Base-by-base conservation (phyloP, 2,888 invertebrate species). In the Tortrix viridana region DNA sequence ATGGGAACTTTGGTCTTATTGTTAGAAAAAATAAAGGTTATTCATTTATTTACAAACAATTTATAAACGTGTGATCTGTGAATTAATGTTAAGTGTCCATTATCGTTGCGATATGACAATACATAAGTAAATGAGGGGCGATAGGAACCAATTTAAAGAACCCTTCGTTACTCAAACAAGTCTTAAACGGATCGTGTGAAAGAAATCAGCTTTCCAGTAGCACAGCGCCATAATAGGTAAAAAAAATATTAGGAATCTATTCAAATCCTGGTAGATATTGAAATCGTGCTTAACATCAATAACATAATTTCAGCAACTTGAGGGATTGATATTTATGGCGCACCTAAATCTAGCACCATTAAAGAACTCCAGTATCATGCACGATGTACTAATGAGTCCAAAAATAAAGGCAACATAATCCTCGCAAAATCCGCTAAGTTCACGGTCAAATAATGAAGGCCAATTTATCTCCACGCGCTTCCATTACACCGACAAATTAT, bases 401-500 rank as follows among this genome's bases (percentile, higher is more conserved):
- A 9, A 47, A 55, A 59, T 61, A 76, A 68, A 74, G 73, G 76
- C 73, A 75, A 77, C 74, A 69, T 72, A 73, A 68, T 71, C 70
- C 73, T 74, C 76, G 72, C 74, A 76, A 60, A 60, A 66, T 54
- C 65, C 69, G 44, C 65, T 56, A 71, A 77, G 81, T 82, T 85
- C 83, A 86, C 81, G 84, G 86, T 47, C 76, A 67, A 62, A 63
- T 70, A 68, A 71, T 58, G 74, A 68, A 76, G 65, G 74, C 73
- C 76, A 80, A 86, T 86, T 84, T 82, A 79, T 85, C 78, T 81
- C 72, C 60, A 67, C 77, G 71, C 75, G 71, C 73, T 74, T 74
- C 80, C 82, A 84, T 84, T 84, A 82, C 77, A 75, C 70, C 76
- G 75, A 81, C 85, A 85, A 85, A 85, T 85, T 82, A 81, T 81